These are phyloP conservation scores for Oreotrochilus melanogaster DNA, from an alignment of 2,113 vertebrate species.

Conservation along the genomic window DNA sequence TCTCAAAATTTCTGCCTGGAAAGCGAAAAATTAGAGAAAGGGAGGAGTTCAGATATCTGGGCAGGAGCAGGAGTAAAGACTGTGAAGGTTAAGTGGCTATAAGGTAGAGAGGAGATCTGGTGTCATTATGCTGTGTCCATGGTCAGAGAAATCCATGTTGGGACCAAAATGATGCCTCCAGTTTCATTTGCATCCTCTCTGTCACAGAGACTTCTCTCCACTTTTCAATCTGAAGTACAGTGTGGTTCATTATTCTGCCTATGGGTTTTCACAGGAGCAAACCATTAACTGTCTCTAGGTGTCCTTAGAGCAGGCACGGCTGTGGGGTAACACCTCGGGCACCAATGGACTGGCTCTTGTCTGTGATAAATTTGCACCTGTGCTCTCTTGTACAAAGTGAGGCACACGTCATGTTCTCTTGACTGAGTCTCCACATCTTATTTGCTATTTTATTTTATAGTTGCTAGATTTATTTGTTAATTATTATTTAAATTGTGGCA, in stretches of 20 bases:
- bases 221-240: neutral
- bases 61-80: neutral
- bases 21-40: neutral
- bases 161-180: accelerated
- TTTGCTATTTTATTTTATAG: neutral
- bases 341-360: neutral
- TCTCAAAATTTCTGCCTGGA: neutral
- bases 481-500: slow-evolving; percentile 57
- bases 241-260: neutral
- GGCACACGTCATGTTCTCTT: neutral
- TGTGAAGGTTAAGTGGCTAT: neutral
- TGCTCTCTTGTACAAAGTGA: neutral
- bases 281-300: neutral
- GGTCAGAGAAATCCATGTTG: neutral
- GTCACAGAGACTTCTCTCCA: neutral
- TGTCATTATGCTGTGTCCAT: neutral
- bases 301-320: neutral
- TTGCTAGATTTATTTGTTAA: slow-evolving; percentile 57
- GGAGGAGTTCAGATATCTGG: neutral
- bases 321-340: neutral
- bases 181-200: accelerated
- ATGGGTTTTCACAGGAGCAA: accelerated
- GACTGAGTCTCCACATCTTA: neutral
- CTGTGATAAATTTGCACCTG: neutral
- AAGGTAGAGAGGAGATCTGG: neutral